phyloP scores from a whole-genome alignment of 2,888 invertebrate species.

The Malachius bipustulatus region DNA sequence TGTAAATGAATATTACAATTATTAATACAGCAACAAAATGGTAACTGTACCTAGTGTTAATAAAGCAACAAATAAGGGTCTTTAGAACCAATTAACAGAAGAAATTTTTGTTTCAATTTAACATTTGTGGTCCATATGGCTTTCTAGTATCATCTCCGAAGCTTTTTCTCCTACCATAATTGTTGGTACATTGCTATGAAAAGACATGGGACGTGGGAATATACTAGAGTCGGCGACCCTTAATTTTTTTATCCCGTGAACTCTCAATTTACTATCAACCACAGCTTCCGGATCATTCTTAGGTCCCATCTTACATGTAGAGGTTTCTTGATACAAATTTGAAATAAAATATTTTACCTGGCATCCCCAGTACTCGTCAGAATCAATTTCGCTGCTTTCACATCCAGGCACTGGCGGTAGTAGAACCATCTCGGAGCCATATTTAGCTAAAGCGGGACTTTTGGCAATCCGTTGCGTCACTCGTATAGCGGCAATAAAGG shows the following conservation, averaged over 20 bases:
- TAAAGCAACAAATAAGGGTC: no score
- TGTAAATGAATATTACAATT: no score
- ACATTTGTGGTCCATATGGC: no score
- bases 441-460: conserved; percentile 43
- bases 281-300: conserved; percentile 41
- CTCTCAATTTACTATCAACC: conserved; percentile 14
- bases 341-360: conserved; percentile 48
- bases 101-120: no score
- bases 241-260: conserved; percentile 32
- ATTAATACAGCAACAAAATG: no score
- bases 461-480: conserved; percentile 44
- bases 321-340: conserved; percentile 53
- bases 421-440: conserved; percentile 42
- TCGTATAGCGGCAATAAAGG: conserved; percentile 47
- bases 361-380: conserved; percentile 55
- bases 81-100: no score
- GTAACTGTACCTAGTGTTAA: no score
- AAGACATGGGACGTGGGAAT: conserved; percentile 52
- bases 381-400: conserved; percentile 37
- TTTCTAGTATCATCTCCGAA: conserved; percentile 47
- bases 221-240: conserved; percentile 55
- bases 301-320: conserved; percentile 57
- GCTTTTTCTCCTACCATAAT: conserved; percentile 65
- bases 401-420: conserved; percentile 51
- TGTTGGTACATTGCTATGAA: conserved; percentile 55